phyloP scores from a whole-genome alignment of 2,113 vertebrate genomes.

The Pardalotus punctatus region DNA sequence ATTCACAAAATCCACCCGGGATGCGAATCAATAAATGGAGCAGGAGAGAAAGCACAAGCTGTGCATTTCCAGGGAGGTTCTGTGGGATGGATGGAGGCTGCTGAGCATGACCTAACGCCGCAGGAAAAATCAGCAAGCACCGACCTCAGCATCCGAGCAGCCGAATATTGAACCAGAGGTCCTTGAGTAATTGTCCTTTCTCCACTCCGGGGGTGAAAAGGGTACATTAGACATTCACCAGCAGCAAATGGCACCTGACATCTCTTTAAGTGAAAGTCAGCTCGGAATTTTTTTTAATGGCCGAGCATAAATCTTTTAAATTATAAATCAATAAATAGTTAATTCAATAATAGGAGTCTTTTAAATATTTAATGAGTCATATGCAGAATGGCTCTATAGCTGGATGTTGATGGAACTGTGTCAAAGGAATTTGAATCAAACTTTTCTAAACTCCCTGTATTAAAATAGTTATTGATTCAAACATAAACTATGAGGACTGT shows the following conservation, averaged over 20 bases:
- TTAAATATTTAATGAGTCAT: conserved; percentile 91
- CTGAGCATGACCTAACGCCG: conserved; percentile 68
- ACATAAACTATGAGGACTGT: not conserved
- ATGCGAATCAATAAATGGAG: conserved; percentile 74
- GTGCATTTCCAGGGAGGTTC: conserved; percentile 68
- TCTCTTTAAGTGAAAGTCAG: conserved; percentile 77
- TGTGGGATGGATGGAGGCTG: conserved; percentile 56
- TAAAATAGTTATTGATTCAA: conserved; percentile 40
- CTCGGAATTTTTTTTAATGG: conserved; percentile 79
- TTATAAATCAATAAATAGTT: conserved; percentile 99
- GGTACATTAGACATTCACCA: conserved; percentile 69
- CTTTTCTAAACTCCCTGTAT: conserved; percentile 26
- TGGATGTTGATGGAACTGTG: conserved; percentile 54
- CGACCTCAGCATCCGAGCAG: conserved; percentile 63
- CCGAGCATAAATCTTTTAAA: conserved; percentile 93
- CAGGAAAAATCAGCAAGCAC: conserved; percentile 44
- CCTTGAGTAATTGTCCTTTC: conserved; percentile 69
- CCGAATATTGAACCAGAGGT: conserved; percentile 75
- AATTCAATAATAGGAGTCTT: conserved; percentile 93
- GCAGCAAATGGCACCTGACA: conserved; percentile 76
- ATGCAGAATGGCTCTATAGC: conserved; percentile 57
- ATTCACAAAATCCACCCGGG: conserved; percentile 6
- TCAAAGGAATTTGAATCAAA: conserved; percentile 28
- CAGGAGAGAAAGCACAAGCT: conserved; percentile 54
- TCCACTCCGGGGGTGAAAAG: conserved; percentile 69